phyloP scores from a whole-genome alignment of 2,797 vertebrate species.

The Arctocebus calabarensis region DNA sequence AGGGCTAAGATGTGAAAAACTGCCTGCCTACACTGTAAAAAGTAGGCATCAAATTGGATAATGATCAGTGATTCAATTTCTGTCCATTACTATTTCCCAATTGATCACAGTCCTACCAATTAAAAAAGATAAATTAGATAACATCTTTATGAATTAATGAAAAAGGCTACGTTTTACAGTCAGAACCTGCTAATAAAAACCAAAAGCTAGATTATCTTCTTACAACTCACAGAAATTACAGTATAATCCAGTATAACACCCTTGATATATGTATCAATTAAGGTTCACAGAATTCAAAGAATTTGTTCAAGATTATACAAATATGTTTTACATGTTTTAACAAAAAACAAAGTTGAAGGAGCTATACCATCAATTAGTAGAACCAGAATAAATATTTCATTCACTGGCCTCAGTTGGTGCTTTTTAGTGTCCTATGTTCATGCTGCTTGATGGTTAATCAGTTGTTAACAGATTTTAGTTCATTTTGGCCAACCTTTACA shows the following conservation, averaged over 20 bases:
- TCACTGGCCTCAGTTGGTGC: neutral
- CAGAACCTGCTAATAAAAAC: neutral
- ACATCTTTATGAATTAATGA: neutral
- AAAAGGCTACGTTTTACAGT: neutral
- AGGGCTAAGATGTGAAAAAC: neutral
- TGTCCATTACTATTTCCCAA: neutral
- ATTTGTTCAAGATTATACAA: constrained; percentile 17
- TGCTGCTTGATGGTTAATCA: neutral
- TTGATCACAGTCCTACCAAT: constrained; percentile 5
- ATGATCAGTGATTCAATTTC: constrained; percentile 28
- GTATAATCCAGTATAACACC: neutral
- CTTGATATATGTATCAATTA: constrained; percentile 22
- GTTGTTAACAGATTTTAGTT: neutral
- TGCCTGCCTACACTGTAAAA: neutral
- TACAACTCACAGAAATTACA: constrained; percentile 31
- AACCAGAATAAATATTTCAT: constrained; percentile 48
- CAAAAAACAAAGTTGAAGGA: neutral
- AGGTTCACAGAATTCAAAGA: constrained; percentile 42
- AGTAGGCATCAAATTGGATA: constrained; percentile 29
- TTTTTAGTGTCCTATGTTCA: neutral
- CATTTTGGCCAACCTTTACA: neutral
- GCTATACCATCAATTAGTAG: neutral
- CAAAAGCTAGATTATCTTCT: neutral
- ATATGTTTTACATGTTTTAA: constrained; percentile 15
- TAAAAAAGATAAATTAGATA: neutral